Percentiles rank a stretch among this genome's conserved stretches.
Conservation (phyloP, 2,888 invertebrate genomes). For the Urechis unicinctus region DNA sequence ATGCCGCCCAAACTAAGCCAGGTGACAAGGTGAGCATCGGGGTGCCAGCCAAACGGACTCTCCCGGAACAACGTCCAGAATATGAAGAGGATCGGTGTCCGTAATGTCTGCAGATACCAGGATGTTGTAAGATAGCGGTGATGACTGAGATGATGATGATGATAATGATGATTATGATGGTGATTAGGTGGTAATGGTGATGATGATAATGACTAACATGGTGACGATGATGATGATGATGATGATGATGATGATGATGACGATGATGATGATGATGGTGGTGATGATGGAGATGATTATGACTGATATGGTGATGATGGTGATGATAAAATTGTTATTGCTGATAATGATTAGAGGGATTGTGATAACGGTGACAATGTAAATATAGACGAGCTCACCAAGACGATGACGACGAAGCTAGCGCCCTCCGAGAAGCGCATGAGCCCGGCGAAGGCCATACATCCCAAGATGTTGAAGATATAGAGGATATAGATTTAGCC, state of each 20-base stretch:
- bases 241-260: too few species aligned
- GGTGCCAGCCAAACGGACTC: constrained; percentile 28
- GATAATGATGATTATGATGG: too few species aligned
- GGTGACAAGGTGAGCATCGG: constrained; percentile 26
- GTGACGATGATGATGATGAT: too few species aligned
- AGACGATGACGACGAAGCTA: constrained; percentile 28
- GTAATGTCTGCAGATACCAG: constrained; percentile 28
- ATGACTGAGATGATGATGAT: too few species aligned
- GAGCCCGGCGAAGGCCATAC: constrained; percentile 22
- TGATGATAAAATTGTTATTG: too few species aligned
- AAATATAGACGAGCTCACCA: constrained; percentile 19
- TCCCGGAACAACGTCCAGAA: constrained; percentile 33
- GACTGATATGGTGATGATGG: too few species aligned
- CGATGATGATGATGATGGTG: too few species aligned
- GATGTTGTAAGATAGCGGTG: too few species aligned
- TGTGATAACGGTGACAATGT: background rate
- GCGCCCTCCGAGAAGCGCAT: constrained; percentile 31
- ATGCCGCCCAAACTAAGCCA: constrained; percentile 29
- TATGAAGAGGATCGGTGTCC: constrained; percentile 28
- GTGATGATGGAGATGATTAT: too few species aligned
- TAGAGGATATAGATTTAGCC: constrained; percentile 18
- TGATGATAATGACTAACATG: too few species aligned
- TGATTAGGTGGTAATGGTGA: too few species aligned
- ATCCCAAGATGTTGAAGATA: constrained; percentile 19
- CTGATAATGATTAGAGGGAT: too few species aligned